These are phyloP conservation scores for Molorchus minor DNA, from an alignment of 2,888 invertebrate genomes.

Conservation along the genomic window DNA sequence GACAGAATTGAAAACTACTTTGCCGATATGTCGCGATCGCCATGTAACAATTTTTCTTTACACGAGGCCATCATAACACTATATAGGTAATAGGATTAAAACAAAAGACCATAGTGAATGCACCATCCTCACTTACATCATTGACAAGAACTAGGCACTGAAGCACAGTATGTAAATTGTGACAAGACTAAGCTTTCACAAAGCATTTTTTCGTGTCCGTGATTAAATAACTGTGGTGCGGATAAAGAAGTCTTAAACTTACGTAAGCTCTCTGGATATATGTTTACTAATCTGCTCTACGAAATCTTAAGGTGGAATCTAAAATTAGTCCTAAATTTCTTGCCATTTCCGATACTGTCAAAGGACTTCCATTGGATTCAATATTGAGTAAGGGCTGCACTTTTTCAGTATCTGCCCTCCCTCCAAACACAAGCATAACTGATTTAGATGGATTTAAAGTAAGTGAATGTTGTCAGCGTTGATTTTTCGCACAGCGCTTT, in stretches of 20 bases:
- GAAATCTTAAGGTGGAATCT: neutral
- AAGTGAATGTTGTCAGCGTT: neutral
- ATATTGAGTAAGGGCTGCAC: neutral
- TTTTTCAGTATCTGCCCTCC: neutral
- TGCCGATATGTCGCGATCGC: too few relatives aligned
- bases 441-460: neutral
- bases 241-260: neutral
- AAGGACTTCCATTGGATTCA: neutral
- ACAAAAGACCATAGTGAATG: too few relatives aligned
- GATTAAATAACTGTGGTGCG: neutral
- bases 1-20: too few relatives aligned
- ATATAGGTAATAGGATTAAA: too few relatives aligned
- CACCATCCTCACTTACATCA: too few relatives aligned
- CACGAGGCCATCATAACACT: too few relatives aligned
- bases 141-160: neutral
- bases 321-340: conserved; percentile 3
- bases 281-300: neutral
- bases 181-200: too few relatives aligned
- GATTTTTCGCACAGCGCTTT: too few relatives aligned
- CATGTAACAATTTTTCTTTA: too few relatives aligned
- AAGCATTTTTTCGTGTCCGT: neutral
- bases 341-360: neutral
- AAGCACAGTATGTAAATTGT: neutral
- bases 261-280: conserved; percentile 5
- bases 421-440: neutral